Base-by-base conservation (phyloP, 2,888 invertebrate species). In the Meta bourneti region DNA sequence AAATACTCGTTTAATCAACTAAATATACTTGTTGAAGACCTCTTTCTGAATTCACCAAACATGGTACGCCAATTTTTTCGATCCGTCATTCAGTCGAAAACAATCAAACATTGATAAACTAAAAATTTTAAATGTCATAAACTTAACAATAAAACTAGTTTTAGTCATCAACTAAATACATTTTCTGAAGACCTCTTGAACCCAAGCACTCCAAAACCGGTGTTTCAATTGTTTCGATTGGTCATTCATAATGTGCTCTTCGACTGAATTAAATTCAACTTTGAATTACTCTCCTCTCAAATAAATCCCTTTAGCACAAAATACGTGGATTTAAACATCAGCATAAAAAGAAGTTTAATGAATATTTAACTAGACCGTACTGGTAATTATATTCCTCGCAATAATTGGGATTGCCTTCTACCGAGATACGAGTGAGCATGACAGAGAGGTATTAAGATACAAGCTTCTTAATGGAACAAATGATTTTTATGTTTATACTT, bases 391-490 rank as follows among this genome's bases (percentile, higher is more conserved):
- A 72, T 72, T 72, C 72, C 34, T 72, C 72, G 6, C 19, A 11
- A 34, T 75, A 75, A 48, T 78, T 20, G 52, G 78, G 11, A 52
- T 51, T 78, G n/a, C 52, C 49, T 52, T 52, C 11, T 61, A 61
- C 61, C 61, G 13, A 16, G 61, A 61, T 61, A 61, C 61, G 13
- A 16, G 61, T 9, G 4, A 61, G 13, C 11, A 61, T 61, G 61
- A 61, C 61, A 61, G 61, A 61, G 61, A 61, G 61, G 61, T 61
- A 81, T 70, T 48, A 81, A 20, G 34, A 69, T 81, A 69, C 81
- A 81, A 70, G 16, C 61, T 19, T 6, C 81, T 69, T 81, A 81
- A 81, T 81, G 61, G 81, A 81, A 70, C 81, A 81, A 69, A 69
- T 69, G 20, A 70, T 81, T 69, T 81, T 70, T 34, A 78, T n/a